Base-by-base conservation (phyloP, 2,113 vertebrate genomes). In the Pongo pygmaeus region DNA sequence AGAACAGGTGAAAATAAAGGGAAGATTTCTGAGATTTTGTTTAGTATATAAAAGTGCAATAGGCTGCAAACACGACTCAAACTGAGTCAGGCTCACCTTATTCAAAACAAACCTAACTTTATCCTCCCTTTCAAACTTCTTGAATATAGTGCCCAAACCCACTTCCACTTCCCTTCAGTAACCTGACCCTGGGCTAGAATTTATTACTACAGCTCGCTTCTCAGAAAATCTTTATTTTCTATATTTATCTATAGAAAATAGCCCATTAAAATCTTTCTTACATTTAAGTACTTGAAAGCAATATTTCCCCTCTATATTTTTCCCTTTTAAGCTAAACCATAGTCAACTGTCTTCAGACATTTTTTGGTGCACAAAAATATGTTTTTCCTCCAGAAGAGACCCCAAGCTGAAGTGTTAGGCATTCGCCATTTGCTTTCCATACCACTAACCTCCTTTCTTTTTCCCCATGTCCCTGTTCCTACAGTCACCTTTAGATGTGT, bases 1-100 rank as follows among this genome's bases (percentile, higher is more conserved):
- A 72, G 52, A 84, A 93, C 32, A 77, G 92, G 64, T 97, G 89
- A 95, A 96, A 97, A 85, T 96, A 92, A 98, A 97, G 27, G 89
- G 75, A 93, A 92, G 55, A 92, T 95, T 92, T 92, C 92, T 84
- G 87, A 96, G 75, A 74, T 90, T 93, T 87, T 75, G 70, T 91
- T 93, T 95, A 52, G 94, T 83, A 18, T 43, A 17, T 48, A 43
- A 74, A 94, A 94, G 35, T 46, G 86, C 61, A 74, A 55, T 16
- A 61, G 70, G 18, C 64, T 96, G 16, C 89, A 87, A 46, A 55
- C 83, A 48, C 70, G 84, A 95, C 14, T 79, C 81, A 69, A 40
- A 87, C 20, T 50, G 61, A 43, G 52, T 77, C 61, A 84, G 48
- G 8, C 4, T 50, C 22, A 0, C 30, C 20, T 35, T 40, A 78